Evolutionary conservation across 2,113 vertebrate genomes (phyloP).

Genomic region (Hassar affinis): DNA sequence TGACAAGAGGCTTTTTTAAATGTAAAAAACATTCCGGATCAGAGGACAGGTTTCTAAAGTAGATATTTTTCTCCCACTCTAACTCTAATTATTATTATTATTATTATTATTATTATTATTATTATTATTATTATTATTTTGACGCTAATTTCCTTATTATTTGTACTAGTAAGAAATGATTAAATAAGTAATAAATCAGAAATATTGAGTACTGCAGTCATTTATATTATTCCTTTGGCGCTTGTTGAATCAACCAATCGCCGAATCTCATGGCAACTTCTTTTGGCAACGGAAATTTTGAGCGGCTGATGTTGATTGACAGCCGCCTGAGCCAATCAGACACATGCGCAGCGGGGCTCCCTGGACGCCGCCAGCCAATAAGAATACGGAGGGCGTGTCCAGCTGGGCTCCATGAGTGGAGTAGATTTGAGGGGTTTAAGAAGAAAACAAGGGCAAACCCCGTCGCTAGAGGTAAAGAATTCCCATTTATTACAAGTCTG

Average conservation of each 20-base stretch:
- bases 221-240: background rate
- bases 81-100: too few species aligned
- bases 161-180: too few species aligned
- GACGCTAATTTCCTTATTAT: too few species aligned
- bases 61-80: too few species aligned
- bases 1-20: too few species aligned
- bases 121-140: too few species aligned
- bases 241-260: conserved; percentile 40
- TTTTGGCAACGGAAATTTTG: conserved; percentile 75
- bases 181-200: too few species aligned
- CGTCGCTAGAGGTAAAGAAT: conserved; percentile 66
- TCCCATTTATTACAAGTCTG: background rate
- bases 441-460: conserved; percentile 75
- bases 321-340: conserved; percentile 61
- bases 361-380: conserved; percentile 48
- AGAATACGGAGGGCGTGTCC: conserved; percentile 51
- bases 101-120: too few species aligned
- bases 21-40: too few species aligned
- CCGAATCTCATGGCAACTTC: conserved; percentile 54
- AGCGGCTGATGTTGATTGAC: conserved; percentile 67
- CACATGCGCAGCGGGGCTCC: conserved; percentile 49
- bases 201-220: too few species aligned
- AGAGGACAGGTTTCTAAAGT: too few species aligned
- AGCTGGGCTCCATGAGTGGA: conserved; percentile 62
- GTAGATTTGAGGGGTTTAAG: conserved; percentile 73